A percentile compares a stretch with the other conserved stretches of the same genome.
phyloP scores from a whole-genome alignment of 2,113 vertebrate genomes.

The Heliornis fulica region DNA sequence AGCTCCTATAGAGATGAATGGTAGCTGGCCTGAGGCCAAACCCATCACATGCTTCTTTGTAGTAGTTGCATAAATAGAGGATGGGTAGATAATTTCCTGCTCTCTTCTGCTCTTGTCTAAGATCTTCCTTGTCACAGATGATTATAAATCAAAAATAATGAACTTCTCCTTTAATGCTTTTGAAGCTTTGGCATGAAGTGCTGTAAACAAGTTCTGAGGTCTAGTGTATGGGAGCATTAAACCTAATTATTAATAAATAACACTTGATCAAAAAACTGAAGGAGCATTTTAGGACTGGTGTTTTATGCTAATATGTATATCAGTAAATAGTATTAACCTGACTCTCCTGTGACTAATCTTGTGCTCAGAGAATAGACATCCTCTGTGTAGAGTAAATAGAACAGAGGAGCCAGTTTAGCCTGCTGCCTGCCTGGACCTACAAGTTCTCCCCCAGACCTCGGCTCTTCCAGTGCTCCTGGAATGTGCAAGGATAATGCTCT shows the following conservation, averaged over 20 bases:
- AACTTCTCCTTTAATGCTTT: conserved; percentile 2
- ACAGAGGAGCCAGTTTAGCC: background rate
- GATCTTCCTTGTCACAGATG: conserved; percentile 37
- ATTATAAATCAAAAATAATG: conserved; percentile 51
- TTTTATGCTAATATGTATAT: background rate
- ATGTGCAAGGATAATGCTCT: conserved; percentile 33
- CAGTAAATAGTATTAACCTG: background rate
- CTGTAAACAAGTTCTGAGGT: conserved; percentile 23
- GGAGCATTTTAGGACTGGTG: background rate
- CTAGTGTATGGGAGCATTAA: background rate
- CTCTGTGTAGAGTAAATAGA: background rate
- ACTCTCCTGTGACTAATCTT: background rate
- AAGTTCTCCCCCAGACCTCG: background rate
- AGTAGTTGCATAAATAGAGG: conserved; percentile 12
- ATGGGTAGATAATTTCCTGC: conserved; percentile 8
- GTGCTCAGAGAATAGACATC: background rate
- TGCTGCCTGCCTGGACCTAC: background rate
- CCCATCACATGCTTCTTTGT: conserved; percentile 34
- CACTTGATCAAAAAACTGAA: background rate
- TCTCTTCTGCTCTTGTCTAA: conserved; percentile 18
- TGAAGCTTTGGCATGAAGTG: background rate
- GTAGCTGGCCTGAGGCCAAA: conserved; percentile 25
- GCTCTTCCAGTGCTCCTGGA: background rate
- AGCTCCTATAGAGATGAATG: background rate
- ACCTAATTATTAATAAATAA: conserved; percentile 22